phyloP scores from a whole-genome alignment of 2,113 vertebrate species.

The Synchiropus splendidus region DNA sequence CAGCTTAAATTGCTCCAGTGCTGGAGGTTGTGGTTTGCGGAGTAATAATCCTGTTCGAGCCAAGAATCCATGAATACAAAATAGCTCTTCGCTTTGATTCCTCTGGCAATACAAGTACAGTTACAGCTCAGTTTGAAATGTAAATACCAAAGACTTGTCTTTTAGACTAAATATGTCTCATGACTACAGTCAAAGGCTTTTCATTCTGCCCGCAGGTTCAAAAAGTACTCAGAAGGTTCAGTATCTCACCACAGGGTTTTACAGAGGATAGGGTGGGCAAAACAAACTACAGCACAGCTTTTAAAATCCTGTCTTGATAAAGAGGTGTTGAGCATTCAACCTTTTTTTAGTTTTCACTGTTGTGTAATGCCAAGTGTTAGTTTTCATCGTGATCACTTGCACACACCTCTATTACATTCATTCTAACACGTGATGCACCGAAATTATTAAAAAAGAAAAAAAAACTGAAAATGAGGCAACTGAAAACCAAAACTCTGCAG shows the following conservation, averaged over 20 bases:
- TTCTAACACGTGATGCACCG: too few relatives aligned
- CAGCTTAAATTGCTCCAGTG: slow-evolving; percentile 23
- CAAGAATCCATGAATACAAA: slow-evolving; percentile 51
- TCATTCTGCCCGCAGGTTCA: slow-evolving; percentile 14
- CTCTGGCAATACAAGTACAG: slow-evolving; percentile 18
- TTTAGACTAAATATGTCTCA: slow-evolving; percentile 41
- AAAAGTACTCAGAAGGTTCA: slow-evolving; percentile 27
- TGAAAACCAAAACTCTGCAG: too few relatives aligned
- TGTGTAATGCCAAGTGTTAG: too few relatives aligned
- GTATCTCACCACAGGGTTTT: slow-evolving; percentile 25
- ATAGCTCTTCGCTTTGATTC: slow-evolving; percentile 38
- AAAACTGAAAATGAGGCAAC: too few relatives aligned
- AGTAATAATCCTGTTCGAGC: slow-evolving; percentile 47
- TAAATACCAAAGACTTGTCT: slow-evolving; percentile 37
- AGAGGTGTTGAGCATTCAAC: too few relatives aligned
- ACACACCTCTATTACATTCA: too few relatives aligned
- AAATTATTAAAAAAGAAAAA: too few relatives aligned
- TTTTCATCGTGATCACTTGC: too few relatives aligned
- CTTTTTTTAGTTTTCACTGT: too few relatives aligned
- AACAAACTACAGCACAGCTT: too few relatives aligned
- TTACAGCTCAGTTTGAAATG: slow-evolving; percentile 34
- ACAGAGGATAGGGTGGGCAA: too few relatives aligned
- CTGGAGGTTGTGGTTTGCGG: slow-evolving; percentile 27
- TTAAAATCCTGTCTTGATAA: too few relatives aligned
- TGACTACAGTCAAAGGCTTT: slow-evolving; percentile 23